A percentile compares a stretch with the other conserved stretches of the same genome.
These are phyloP conservation scores for Megaceryle alcyon DNA, from an alignment of 2,797 vertebrate species.

Conservation along the genomic window DNA sequence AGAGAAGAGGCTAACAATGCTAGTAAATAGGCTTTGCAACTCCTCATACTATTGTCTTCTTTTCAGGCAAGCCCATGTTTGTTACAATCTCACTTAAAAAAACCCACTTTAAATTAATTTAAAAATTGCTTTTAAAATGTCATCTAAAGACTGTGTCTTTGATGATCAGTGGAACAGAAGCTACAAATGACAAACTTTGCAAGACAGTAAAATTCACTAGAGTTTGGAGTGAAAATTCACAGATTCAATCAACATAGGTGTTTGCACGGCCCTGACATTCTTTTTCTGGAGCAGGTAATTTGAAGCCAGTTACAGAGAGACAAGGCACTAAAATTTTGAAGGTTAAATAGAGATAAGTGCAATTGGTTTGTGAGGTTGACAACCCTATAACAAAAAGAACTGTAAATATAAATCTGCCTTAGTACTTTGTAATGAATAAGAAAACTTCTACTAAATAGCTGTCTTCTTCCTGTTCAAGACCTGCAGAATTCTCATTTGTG, in stretches of 20 bases:
- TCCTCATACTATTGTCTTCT: not conserved
- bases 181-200: not conserved
- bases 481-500: conserved; percentile 77
- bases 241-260: not conserved
- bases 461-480: conserved; percentile 31
- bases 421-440: not conserved
- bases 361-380: not conserved
- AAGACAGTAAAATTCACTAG: not conserved
- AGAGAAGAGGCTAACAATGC: not conserved
- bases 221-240: not conserved
- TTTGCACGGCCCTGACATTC: not conserved
- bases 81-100: not conserved
- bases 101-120: not conserved
- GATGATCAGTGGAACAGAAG: not conserved
- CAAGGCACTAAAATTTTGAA: not conserved
- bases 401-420: not conserved
- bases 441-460: not conserved
- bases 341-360: not conserved
- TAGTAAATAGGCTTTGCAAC: not conserved
- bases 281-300: too few relatives aligned
- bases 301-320: not conserved
- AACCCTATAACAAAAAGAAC: not conserved
- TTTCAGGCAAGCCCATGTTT: not conserved
- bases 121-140: not conserved
- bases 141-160: not conserved